Evolutionary conservation across 64 coral and sea anemone genomes (phyloP).

Genomic region (Catalaphyllia jardinei): DNA sequence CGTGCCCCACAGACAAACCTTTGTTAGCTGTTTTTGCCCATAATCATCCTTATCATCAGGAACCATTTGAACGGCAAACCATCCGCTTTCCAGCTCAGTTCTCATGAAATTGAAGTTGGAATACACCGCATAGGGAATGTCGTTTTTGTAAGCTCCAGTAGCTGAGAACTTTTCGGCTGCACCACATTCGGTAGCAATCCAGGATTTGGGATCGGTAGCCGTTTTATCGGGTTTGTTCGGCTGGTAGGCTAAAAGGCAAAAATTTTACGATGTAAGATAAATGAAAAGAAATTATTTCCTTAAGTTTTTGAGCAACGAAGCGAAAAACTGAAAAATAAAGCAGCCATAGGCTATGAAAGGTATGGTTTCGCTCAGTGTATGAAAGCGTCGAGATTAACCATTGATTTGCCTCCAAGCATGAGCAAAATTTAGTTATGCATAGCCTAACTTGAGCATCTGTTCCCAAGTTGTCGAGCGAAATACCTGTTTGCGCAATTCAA

Average conservation of each 20-base stretch:
- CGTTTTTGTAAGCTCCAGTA: slow-evolving; percentile 33
- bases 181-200: slow-evolving; percentile 70
- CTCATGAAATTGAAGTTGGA: slow-evolving; percentile 69
- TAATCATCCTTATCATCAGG: slow-evolving; percentile 64
- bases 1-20: slow-evolving; percentile 57
- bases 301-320: too few relatives aligned
- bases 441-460: too few relatives aligned
- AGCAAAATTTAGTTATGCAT: too few relatives aligned
- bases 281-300: too few relatives aligned
- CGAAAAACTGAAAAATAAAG: too few relatives aligned
- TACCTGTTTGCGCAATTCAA: too few relatives aligned
- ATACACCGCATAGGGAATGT: slow-evolving; percentile 60
- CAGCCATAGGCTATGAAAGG: too few relatives aligned
- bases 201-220: slow-evolving; percentile 49
- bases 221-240: slow-evolving; percentile 79
- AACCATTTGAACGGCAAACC: slow-evolving; percentile 77
- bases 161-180: slow-evolving; percentile 73
- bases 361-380: too few relatives aligned
- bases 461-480: too few relatives aligned
- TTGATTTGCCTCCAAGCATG: too few relatives aligned
- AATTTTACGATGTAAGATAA: too few relatives aligned
- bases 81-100: slow-evolving; percentile 63
- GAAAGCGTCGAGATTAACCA: too few relatives aligned
- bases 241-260: slow-evolving; percentile 47
- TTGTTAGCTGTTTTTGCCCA: slow-evolving; percentile 74